Conservation (phyloP, 2,113 vertebrate genomes). For the Camelus bactrianus region DNA sequence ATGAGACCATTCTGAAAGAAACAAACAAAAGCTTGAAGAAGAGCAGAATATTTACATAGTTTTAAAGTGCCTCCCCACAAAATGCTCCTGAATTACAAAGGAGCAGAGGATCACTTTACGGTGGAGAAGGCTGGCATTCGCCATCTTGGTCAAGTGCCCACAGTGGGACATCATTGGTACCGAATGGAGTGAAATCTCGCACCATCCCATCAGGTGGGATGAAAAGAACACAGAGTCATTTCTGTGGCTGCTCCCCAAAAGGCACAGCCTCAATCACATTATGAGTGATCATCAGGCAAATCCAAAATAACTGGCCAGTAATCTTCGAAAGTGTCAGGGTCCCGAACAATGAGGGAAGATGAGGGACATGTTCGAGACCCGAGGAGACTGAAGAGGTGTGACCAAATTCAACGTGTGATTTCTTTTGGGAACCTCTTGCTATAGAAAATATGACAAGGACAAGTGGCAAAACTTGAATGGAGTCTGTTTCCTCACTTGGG, state of each 20-base stretch:
- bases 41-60: not conserved
- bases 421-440: not conserved
- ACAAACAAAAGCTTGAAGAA: constrained; percentile 19
- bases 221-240: not conserved
- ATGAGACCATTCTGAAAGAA: constrained; percentile 31
- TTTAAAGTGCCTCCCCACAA: not conserved
- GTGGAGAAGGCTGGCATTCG: not conserved
- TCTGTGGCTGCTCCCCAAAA: not conserved
- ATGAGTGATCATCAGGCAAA: not conserved
- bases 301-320: not conserved
- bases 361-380: not conserved
- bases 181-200: not conserved
- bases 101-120: not conserved
- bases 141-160: not conserved
- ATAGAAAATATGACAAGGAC: not conserved
- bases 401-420: not conserved
- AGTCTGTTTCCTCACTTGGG: not conserved
- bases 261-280: not conserved
- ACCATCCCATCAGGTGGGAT: not conserved
- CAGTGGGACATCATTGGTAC: accelerated
- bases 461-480: not conserved
- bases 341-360: not conserved
- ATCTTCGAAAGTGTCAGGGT: not conserved
- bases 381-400: not conserved
- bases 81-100: constrained; percentile 18